Percentiles rank a stretch among this genome's conserved stretches.
These are phyloP conservation scores for Drosophila leontia DNA, from an alignment of 1,140 invertebrate genomes.

Conservation along the genomic window DNA sequence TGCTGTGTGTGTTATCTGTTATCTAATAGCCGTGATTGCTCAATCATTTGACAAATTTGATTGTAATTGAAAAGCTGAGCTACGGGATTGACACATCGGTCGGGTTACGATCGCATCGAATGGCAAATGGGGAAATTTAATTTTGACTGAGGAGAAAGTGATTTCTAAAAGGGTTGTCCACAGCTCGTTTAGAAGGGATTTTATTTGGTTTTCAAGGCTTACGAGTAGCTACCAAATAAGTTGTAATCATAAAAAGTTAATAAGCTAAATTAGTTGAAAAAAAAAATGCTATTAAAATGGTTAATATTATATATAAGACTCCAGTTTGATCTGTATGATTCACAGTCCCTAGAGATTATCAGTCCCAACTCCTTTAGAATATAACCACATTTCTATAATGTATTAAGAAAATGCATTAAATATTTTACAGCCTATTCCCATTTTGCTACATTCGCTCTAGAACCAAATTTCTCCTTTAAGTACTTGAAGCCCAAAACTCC, in stretches of 20 bases:
- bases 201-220: background rate
- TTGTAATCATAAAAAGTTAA: too few species aligned
- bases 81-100: slow-evolving; percentile 46
- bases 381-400: background rate
- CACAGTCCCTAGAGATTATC: background rate
- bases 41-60: slow-evolving; percentile 77
- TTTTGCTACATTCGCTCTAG: background rate
- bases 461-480: slow-evolving; percentile 8
- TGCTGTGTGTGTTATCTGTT: slow-evolving; percentile 74
- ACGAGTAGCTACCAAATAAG: too few species aligned
- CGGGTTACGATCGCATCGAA: slow-evolving; percentile 25
- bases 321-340: background rate
- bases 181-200: background rate
- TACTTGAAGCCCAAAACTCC: slow-evolving; percentile 10
- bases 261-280: too few species aligned
- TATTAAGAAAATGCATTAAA: background rate
- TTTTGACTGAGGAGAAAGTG: slow-evolving; percentile 18
- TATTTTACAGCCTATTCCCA: background rate
- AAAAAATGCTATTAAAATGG: background rate
- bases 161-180: background rate
- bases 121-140: slow-evolving; percentile 16
- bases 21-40: slow-evolving; percentile 77
- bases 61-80: slow-evolving; percentile 69
- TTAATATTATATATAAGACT: background rate
- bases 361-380: background rate